Base-by-base conservation (phyloP, 2,888 invertebrate genomes). In the Pammene aurita region DNA sequence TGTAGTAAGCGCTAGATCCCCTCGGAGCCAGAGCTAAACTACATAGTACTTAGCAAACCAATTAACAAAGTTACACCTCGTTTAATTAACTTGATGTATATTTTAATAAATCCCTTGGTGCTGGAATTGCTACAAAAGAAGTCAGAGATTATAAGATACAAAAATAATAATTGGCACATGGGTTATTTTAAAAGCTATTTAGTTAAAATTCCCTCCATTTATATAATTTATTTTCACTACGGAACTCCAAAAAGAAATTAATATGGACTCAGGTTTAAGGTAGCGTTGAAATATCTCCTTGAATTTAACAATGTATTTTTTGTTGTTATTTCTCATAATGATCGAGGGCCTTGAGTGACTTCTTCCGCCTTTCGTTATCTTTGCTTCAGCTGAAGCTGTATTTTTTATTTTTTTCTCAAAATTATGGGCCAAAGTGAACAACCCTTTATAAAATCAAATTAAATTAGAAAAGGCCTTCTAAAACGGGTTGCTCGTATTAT, bases 261-360 rank as follows among this genome's bases (percentile, higher is more conserved):
- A 65, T 65, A 65, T 65, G 60, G 44, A 64, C 54, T 55, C 69
- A 48, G 58, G 54, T 69, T 65, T 69, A 60, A 46, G 60, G 69
- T 55, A 58, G 54, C 69, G 54, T 54, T 64, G 60, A 65, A 69
- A 69, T 64, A 65, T 69, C 38, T 58, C 58, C 34, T 46, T 41
- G 58, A 60, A 48, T 60, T 69, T 55, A 60, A 69, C 60, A 68
- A 57, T 68, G 68, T 68, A 63, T 68, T 68, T 65, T 68, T 68
- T 62, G 57, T 68, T 57, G 63, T 58, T 68, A 58, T 63, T 64
- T 63, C 56, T 63, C 34, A 52, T 58, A 68, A 68, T 68, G 68
- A 68, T 68, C 57, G 68, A 68, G 57, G 52, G 57, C 14, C 44
- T 57, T 63, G 68, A 68, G 63, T 68, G 67, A 68, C 67, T 68